Conservation (phyloP, 2,113 vertebrate species). For the Columba livia region DNA sequence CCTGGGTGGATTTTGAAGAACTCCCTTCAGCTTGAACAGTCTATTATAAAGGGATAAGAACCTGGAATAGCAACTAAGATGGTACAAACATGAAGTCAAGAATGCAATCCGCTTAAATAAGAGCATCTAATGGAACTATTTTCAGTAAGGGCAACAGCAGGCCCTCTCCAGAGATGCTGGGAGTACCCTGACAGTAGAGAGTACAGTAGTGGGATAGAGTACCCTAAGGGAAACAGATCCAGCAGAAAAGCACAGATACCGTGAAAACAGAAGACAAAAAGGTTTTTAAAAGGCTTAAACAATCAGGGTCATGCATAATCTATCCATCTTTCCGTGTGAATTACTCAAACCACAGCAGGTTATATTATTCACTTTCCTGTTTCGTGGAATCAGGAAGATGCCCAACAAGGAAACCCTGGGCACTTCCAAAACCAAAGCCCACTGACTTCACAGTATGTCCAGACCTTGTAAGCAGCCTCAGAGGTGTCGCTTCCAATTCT, state of each 20-base stretch:
- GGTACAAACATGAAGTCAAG: background rate
- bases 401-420: background rate
- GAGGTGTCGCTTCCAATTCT: background rate
- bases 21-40: background rate
- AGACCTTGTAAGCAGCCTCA: background rate
- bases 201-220: background rate
- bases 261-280: background rate
- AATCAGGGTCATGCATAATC: background rate
- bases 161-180: background rate
- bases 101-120: background rate
- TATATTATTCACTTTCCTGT: background rate
- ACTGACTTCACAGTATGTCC: background rate
- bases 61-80: background rate
- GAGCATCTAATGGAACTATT: background rate
- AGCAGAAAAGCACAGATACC: background rate
- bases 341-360: background rate
- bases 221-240: background rate
- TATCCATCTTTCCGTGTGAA: background rate
- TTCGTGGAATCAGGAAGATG: background rate
- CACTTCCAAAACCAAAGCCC: background rate
- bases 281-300: background rate
- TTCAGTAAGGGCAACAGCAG: background rate
- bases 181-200: background rate
- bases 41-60: background rate
- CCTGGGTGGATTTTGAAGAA: background rate